A percentile compares a stretch with the other conserved stretches of the same genome.
Conservation (phyloP, 2,797 vertebrate species). For the Bovichtus variegatus region DNA sequence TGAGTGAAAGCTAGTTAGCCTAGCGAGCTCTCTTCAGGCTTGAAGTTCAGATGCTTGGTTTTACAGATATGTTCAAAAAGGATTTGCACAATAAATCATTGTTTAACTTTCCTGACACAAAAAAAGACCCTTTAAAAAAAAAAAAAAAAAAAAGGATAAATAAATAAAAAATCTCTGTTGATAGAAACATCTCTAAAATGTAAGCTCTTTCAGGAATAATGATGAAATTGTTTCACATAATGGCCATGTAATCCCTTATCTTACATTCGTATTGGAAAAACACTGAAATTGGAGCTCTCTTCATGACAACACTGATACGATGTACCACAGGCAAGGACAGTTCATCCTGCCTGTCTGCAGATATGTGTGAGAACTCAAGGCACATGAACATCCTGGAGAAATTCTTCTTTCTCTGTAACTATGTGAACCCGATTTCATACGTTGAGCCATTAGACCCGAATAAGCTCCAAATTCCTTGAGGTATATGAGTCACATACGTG, state of each 20-base stretch:
- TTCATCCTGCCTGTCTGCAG: background rate
- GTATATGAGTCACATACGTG: constrained; percentile 25
- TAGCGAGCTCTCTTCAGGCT: background rate
- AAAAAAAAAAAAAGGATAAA: too few species aligned
- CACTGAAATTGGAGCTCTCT: background rate
- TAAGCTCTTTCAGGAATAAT: background rate
- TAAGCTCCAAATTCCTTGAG: constrained; percentile 15
- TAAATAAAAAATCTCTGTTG: too few species aligned
- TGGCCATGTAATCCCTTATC: background rate
- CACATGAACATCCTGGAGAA: constrained; percentile 8
- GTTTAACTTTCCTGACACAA: background rate
- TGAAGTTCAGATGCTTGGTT: background rate
- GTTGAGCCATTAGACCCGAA: constrained; percentile 23
- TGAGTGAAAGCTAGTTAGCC: too few species aligned
- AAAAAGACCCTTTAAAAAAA: too few species aligned
- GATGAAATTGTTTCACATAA: background rate
- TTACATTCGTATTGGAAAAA: background rate
- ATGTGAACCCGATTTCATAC: background rate
- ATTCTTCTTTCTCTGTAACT: background rate
- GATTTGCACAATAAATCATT: background rate
- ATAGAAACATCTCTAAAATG: background rate
- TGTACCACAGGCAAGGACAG: background rate
- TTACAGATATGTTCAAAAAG: background rate
- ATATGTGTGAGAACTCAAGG: constrained; percentile 3
- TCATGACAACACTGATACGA: background rate